These are phyloP conservation scores for Nomada hirtipes DNA, from an alignment of 2,888 invertebrate genomes.

Conservation along the genomic window DNA sequence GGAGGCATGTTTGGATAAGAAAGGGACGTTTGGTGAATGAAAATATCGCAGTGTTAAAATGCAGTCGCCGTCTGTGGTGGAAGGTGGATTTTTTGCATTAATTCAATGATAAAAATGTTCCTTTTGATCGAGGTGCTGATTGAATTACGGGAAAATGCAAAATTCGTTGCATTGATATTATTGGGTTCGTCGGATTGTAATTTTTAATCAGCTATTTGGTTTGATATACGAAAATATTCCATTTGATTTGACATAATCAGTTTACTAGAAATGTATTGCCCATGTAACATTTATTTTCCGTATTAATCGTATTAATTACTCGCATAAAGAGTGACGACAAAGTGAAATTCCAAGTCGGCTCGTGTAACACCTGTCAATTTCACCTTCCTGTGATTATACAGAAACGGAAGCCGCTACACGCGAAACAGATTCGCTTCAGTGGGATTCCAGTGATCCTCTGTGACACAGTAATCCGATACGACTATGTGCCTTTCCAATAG, in stretches of 20 bases:
- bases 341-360: constrained; percentile 4
- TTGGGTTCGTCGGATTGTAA: no score
- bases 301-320: no score
- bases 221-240: no score
- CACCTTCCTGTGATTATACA: constrained; percentile 24
- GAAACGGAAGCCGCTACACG: constrained; percentile 21
- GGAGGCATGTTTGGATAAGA: neutral
- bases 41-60: neutral
- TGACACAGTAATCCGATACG: constrained; percentile 40
- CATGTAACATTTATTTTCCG: no score
- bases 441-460: constrained; percentile 40
- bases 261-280: no score
- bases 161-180: no score
- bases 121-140: no score
- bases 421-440: constrained; percentile 31
- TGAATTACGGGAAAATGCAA: no score
- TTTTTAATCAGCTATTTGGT: no score
- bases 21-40: neutral
- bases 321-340: neutral
- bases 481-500: constrained; percentile 41
- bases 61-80: neutral
- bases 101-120: no score
- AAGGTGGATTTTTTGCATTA: no score
- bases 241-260: no score
- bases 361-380: constrained; percentile 9